Evolutionary conservation across 2,888 invertebrate species (phyloP).

Genomic region (Chironomus riparius): DNA sequence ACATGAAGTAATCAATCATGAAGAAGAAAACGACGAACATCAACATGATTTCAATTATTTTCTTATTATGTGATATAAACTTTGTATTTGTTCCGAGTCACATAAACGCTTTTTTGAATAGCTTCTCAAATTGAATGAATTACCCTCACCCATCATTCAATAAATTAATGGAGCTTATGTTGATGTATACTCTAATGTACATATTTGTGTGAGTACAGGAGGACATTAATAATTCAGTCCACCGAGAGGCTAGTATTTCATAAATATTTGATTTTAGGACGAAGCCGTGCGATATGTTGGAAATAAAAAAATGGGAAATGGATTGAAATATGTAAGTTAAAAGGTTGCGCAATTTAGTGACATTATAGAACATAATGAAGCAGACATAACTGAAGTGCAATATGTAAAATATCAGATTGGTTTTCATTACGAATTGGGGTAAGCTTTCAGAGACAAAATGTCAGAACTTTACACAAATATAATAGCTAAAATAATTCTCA

Average conservation of each 20-base stretch:
- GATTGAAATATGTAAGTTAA: neutral
- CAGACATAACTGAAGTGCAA: neutral
- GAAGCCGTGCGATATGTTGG: neutral
- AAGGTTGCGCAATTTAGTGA: neutral
- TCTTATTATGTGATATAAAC: neutral
- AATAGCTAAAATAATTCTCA: neutral
- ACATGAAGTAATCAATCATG: neutral
- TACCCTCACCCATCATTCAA: neutral
- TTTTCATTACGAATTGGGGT: too few relatives aligned
- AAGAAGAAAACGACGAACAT: neutral
- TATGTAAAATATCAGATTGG: too few relatives aligned
- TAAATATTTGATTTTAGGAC: constrained; percentile 5
- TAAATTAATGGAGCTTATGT: too few relatives aligned
- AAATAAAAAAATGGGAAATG: too few relatives aligned
- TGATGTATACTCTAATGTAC: too few relatives aligned
- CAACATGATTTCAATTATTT: neutral
- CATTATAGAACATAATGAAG: neutral
- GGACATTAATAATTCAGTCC: neutral
- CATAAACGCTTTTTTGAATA: neutral
- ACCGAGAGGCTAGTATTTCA: neutral
- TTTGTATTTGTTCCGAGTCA: neutral
- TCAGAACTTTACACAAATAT: too few relatives aligned
- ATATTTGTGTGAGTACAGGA: too few relatives aligned
- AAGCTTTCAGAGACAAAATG: too few relatives aligned
- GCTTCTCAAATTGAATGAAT: neutral